Evolutionary conservation across 1,140 invertebrate genomes (phyloP).

Genomic region (Drosophila dunni): DNA sequence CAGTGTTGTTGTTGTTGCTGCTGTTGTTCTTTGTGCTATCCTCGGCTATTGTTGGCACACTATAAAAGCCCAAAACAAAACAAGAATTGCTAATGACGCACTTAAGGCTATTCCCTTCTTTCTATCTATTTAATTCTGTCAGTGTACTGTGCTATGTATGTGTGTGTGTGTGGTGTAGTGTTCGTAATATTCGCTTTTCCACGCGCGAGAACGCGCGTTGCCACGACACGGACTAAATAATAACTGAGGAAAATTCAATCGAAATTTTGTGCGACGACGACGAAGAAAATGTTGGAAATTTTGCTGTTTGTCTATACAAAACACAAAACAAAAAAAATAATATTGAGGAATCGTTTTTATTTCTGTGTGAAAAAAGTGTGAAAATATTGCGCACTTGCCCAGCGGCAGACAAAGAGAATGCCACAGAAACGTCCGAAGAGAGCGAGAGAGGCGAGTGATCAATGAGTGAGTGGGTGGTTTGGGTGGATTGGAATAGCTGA

Average conservation of each 20-base stretch:
- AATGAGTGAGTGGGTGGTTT: conserved; percentile 37
- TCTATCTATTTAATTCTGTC: conserved; percentile 21
- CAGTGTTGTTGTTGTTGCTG: conserved; percentile 35
- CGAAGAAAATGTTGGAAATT: conserved; percentile 50
- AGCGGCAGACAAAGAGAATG: conserved; percentile 28
- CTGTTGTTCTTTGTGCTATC: conserved; percentile 52
- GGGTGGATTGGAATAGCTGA: conserved; percentile 21
- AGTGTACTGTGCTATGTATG: background rate
- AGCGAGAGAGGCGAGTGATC: conserved; percentile 21
- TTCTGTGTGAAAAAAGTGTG: conserved; percentile 77
- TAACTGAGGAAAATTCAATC: conserved; percentile 73
- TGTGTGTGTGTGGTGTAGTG: conserved; percentile 15
- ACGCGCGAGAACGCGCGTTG: conserved; percentile 73
- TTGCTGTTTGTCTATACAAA: conserved; percentile 28
- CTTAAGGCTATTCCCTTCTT: conserved; percentile 35
- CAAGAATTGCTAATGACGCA: conserved; percentile 39
- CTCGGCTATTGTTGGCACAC: conserved; percentile 58
- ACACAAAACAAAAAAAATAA: conserved; percentile 39
- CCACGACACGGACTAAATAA: conserved; percentile 79
- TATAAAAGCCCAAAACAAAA: conserved; percentile 61
- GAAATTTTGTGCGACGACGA: conserved; percentile 60
- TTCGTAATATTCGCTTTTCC: conserved; percentile 38
- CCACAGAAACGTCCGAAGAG: conserved; percentile 11
- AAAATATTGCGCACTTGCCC: conserved; percentile 82
- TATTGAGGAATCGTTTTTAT: conserved; percentile 83